Base-by-base conservation (phyloP, 2,797 vertebrate species). In the Sebastes hubbsi region DNA sequence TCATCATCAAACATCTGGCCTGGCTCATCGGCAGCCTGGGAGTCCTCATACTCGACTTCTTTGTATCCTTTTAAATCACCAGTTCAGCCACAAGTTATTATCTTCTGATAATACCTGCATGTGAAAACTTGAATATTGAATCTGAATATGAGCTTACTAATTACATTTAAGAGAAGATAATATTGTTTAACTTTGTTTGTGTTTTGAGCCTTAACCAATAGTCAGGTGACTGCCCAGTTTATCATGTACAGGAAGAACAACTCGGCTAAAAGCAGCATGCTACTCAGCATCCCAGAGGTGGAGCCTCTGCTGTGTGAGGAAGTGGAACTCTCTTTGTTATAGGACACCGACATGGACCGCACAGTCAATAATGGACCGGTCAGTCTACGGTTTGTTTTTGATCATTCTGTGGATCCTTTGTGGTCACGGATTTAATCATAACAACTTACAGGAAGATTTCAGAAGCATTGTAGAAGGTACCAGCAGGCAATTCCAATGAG, bases 11-110 rank as follows among this genome's bases (percentile, higher is more conserved):
- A 80, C 95, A 94, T 82, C 87, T 96, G 78, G 93, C 94, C 12
- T 96, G 96, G 95, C 88, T 96, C 38, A 91, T 95, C 20, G 94
- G 92, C 72, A 96, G 94, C 84, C 91, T 96, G 62, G 95, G 94
- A 64, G 92, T 95, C 72, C 86, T 95, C n/a, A 65, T 96, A 58
- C 91, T 95, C 0, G 93, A 96, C 24, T 72, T 92, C 85, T 92
- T 96, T 75, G 92, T 95, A 94, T 96, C 90, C 91, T 38, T 97
- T 95, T 89, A 87, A 77, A 63, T 60, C 22, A 29, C 10, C 32
- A 36, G 8, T 59, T 14, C 11, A 49, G 4, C 10, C 42, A 55
- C 29, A 25, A 13, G 25, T 10, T 42, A 3, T 0, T 42, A 2
- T 34, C 9, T 32, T 24, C 24, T 69, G 14, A 49, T 52, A 29